phyloP scores from a whole-genome alignment of 1,140 invertebrate genomes.

The Ceratitis capitata region DNA sequence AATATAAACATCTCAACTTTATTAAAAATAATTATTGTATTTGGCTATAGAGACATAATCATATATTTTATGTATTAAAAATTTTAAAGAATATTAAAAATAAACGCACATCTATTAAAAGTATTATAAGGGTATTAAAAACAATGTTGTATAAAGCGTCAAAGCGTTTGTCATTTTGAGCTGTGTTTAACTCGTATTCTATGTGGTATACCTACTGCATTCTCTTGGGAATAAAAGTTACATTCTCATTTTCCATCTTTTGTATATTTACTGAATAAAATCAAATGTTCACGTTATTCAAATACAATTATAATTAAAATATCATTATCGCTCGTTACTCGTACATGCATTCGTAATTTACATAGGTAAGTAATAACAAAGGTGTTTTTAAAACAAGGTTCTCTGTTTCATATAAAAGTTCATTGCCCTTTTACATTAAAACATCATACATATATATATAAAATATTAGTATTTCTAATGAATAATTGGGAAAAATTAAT shows the following conservation, averaged over 20 bases:
- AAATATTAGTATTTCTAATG: too few relatives aligned
- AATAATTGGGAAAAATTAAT: neutral
- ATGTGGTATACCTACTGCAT: too few relatives aligned
- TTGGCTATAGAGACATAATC: neutral
- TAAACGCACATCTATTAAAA: neutral
- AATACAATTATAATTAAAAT: conserved; percentile 14
- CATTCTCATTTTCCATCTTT: neutral
- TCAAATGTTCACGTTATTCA: conserved; percentile 4
- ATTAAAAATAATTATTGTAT: neutral
- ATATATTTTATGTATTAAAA: neutral
- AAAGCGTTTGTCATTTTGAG: too few relatives aligned
- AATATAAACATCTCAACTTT: neutral
- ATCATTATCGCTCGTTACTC: neutral
- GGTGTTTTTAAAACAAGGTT: neutral
- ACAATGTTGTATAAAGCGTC: neutral
- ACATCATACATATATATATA: neutral
- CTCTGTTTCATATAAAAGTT: neutral
- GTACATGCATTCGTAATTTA: conserved; percentile 17
- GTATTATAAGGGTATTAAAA: neutral
- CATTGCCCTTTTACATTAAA: neutral
- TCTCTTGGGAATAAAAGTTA: neutral
- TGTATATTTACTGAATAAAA: conserved; percentile 33
- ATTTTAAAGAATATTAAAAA: neutral
- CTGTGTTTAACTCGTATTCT: neutral
- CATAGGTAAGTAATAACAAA: neutral